Base-by-base conservation (phyloP, 2,797 vertebrate species). In the Anguilla obscura region DNA sequence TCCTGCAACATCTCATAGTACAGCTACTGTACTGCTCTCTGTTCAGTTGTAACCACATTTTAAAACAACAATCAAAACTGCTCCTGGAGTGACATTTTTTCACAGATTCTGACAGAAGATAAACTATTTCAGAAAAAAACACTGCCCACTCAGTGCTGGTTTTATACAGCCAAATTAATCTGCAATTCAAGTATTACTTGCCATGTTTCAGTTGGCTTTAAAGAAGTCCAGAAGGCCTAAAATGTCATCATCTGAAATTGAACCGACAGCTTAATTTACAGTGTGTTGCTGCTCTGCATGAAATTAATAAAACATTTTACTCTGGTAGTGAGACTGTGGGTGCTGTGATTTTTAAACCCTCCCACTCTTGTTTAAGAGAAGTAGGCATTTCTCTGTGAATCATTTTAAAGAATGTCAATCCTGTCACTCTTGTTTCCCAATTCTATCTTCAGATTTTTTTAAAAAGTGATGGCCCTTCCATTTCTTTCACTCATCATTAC, bases 381-480 rank as follows among this genome's bases (percentile, higher is more conserved):
- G 74, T 40, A 36, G 12, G 33, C 12, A 76, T 33, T 69, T 69
- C 24, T 69, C 21, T 69, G 27, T 30, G 30, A 74, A 36, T 76
- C 14, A 76, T 40, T 40, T 76, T 33, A 76, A 27, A 76, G 36
- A 76, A 36, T 14, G 14, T 12, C 12, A 14, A 2, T 74, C 30
- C 69, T 74, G 27, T 74, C 69, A 74, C 69, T 74, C 69, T 74
- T 74, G 10, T 12, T 30, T 74, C 12, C 69, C 4, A 30, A 33
- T 74, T 33, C 30, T 36, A 10, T 74, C 30, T 74, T 36, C 87
- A 95, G 95, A 93, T 96, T 95, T 92, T 96, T 76, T 92, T 86
- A 0, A 94, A 95, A 7, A 74, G 89, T 0, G 95, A 94, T 30
- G 95, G 95, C 36, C 93, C 91, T 95, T 96, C 85, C 95, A 95